These are phyloP conservation scores for Strongylocentrotus purpuratus DNA, from an alignment of 35 echinoderm and acorn worm species.

Conservation along the genomic window DNA sequence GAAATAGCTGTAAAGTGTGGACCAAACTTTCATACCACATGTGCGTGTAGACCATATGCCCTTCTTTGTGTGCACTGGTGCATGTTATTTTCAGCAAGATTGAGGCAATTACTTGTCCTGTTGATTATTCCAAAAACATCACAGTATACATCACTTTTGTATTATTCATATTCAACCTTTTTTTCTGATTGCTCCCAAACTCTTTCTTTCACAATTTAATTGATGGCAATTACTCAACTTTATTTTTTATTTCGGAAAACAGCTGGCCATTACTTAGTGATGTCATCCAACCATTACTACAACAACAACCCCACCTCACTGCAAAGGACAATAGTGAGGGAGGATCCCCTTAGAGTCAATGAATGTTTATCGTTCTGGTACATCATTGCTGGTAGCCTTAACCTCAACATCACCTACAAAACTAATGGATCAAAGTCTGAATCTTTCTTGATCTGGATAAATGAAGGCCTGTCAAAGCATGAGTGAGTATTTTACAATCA, in stretches of 20 bases:
- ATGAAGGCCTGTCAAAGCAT: not conserved
- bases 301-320: not conserved
- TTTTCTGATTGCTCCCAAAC: too few relatives aligned
- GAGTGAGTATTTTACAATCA: not conserved
- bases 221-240: too few relatives aligned
- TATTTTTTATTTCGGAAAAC: not conserved
- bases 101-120: too few relatives aligned
- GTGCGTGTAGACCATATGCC: too few relatives aligned
- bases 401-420: not conserved
- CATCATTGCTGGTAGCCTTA: not conserved
- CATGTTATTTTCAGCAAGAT: too few relatives aligned
- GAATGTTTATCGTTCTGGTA: not conserved
- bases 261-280: not conserved
- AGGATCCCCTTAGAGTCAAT: not conserved
- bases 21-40: too few relatives aligned
- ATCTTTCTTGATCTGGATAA: not conserved
- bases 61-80: too few relatives aligned
- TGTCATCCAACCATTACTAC: not conserved
- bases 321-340: not conserved
- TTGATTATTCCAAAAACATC: too few relatives aligned
- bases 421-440: not conserved
- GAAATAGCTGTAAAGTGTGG: too few relatives aligned
- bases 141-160: too few relatives aligned
- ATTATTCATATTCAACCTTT: too few relatives aligned
- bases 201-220: too few relatives aligned